Conservation (phyloP, 1,140 invertebrate genomes). For the Drosophila burlai region DNA sequence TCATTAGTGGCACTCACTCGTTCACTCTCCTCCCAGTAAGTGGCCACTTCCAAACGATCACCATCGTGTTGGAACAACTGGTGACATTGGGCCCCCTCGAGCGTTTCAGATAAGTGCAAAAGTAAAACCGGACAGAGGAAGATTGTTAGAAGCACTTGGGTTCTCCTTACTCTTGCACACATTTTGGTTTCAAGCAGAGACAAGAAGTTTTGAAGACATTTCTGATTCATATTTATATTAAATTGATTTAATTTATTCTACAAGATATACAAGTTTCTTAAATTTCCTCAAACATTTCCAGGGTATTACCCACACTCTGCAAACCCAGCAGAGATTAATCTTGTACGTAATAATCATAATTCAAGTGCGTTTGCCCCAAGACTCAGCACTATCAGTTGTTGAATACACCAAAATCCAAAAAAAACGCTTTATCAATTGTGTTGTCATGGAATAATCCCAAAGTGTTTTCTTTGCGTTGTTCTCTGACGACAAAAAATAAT, state of each 20-base stretch:
- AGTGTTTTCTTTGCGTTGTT: slow-evolving; percentile 5
- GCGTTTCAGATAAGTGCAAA: slow-evolving; percentile 4
- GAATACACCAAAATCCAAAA: not conserved
- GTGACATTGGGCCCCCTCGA: slow-evolving; percentile 16
- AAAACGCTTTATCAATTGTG: slow-evolving; percentile 30
- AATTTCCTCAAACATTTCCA: not conserved
- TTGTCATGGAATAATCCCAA: slow-evolving; percentile 49
- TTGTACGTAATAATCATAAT: slow-evolving; percentile 12
- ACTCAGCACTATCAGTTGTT: slow-evolving; percentile 7
- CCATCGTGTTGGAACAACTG: not conserved
- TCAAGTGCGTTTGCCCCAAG: slow-evolving; percentile 6
- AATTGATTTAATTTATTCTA: no score
- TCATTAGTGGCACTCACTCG: slow-evolving; percentile 41
- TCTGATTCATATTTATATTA: not conserved
- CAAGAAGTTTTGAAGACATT: not conserved
- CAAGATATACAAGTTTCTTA: no score
- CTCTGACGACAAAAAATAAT: not conserved
- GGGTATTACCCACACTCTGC: not conserved
- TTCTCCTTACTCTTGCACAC: no score
- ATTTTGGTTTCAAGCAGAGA: not conserved
- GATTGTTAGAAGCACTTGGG: not conserved
- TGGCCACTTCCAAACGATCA: slow-evolving; percentile 29
- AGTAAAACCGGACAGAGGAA: not conserved
- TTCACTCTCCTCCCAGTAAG: slow-evolving; percentile 12
- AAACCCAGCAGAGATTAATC: slow-evolving; percentile 19